Evolutionary conservation across 2,797 vertebrate genomes (phyloP), one percentile per base, ranked within the genome.

Genomic region (Parauchenoglanis punctatus): DNA sequence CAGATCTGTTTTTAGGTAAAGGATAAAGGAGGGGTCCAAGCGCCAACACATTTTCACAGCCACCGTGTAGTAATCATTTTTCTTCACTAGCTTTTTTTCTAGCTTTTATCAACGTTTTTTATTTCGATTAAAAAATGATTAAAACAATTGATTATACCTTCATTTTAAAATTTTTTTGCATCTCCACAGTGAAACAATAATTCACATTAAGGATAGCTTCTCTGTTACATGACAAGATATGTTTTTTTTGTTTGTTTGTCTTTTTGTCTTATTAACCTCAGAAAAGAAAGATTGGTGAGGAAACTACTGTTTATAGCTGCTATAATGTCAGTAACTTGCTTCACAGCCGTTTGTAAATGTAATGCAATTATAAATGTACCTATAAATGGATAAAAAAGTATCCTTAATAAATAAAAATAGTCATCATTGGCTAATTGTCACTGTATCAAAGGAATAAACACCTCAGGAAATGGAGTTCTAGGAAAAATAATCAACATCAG

Each of bases 1-100:
- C 35, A 80, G 87, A 52, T 25, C 44, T 76, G 72, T 76, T 81
- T 77, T 84, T 87, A 44, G 75, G 75, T 87, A 54, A 82, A 70
- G 61, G 54, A 75, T 56, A 13, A 72, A 81, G 44, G 7, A 88
- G 31, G 52, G 81, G 80, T 88, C 58, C 84, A 8, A 68, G 61
- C 73, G 72, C 11, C 63, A 80, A 72, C 73, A 68, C 81, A 77
- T 70, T 83, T 82, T 59, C 67, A 46, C 0, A 0, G 17, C 8
- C 56, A 80, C 31, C 0, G 17, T 56, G 25, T 31, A 15, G 28
- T 31, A 7, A 56, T n/a, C 52, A 15, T 40, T 76, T 49, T 13
- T 44, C 8, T 13, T 35, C 31, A 28, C 12, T 40, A 8, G 5
- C 44, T 35, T 49, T 76, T 15, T n/a, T 4, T 76, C 1, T 28